Conservation (phyloP, 2,888 invertebrate genomes). For the Homarus gammarus region DNA sequence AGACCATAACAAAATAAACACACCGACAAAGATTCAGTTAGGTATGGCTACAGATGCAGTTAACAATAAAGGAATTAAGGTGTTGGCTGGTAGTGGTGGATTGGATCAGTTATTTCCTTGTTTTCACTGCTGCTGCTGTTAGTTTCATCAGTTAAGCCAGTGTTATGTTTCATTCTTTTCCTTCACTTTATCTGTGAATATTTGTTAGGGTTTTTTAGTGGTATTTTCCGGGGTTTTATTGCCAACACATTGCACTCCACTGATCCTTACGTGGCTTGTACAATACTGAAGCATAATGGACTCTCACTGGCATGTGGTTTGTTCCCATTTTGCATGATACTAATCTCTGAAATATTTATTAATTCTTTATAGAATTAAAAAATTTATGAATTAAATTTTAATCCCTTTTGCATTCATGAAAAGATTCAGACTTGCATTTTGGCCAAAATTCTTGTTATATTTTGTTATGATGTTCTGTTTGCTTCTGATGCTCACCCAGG, state of each 20-base stretch:
- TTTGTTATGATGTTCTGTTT: constrained; percentile 11
- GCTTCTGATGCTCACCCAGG: constrained; percentile 47
- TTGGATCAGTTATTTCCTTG: too few relatives aligned
- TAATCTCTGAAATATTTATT: not conserved
- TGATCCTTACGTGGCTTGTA: not conserved
- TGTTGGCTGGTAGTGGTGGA: too few relatives aligned
- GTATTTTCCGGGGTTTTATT: not conserved
- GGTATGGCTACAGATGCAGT: too few relatives aligned
- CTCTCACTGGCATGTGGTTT: not conserved
- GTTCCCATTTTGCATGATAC: not conserved
- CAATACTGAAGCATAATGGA: not conserved
- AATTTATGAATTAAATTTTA: not conserved
- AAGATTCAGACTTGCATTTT: not conserved
- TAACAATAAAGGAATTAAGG: too few relatives aligned
- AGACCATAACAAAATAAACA: too few relatives aligned
- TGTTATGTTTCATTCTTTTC: too few relatives aligned
- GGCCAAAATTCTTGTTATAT: not conserved
- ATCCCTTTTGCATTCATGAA: not conserved
- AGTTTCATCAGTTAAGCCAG: too few relatives aligned
- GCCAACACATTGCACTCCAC: not conserved
- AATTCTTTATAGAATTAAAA: not conserved
- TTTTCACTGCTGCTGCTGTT: too few relatives aligned
- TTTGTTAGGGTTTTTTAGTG: not conserved
- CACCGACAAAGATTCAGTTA: too few relatives aligned
- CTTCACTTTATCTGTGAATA: not conserved